Percentiles rank a stretch among this genome's conserved stretches.
Conservation (phyloP, 2,113 vertebrate species). For the Bos indicus region DNA sequence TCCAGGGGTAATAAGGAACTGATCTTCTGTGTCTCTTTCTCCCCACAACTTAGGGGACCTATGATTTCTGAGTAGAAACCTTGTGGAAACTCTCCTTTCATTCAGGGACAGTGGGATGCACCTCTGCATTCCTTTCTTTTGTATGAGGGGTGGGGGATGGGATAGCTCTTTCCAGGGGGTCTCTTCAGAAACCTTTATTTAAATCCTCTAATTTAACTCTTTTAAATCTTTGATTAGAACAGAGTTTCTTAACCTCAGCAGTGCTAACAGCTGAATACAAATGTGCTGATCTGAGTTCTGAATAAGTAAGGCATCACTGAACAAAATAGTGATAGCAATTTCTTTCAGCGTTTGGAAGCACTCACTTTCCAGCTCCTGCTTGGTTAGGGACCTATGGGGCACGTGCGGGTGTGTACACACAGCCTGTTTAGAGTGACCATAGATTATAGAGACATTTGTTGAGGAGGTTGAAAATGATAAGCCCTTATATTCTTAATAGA, state of each 20-base stretch:
- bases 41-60: background rate
- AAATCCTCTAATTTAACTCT: background rate
- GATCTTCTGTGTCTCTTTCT: background rate
- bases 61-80: background rate
- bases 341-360: background rate
- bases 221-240: background rate
- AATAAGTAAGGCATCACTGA: background rate
- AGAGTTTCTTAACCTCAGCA: background rate
- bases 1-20: background rate
- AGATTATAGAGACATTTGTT: background rate
- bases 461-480: background rate
- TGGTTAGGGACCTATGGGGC: background rate
- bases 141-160: too few species aligned
- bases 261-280: background rate
- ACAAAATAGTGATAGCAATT: background rate
- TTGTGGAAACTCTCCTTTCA: background rate
- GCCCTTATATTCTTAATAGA: background rate
- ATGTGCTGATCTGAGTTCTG: background rate
- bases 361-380: background rate
- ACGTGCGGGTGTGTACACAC: accelerated
- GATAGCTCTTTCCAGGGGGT: background rate
- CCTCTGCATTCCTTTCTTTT: background rate
- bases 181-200: background rate
- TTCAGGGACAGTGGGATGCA: background rate
- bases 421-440: background rate